A percentile compares a stretch with the other conserved stretches of the same genome.
Conservation (phyloP, 1,140 invertebrate genomes). For the Lethrus apterus region DNA sequence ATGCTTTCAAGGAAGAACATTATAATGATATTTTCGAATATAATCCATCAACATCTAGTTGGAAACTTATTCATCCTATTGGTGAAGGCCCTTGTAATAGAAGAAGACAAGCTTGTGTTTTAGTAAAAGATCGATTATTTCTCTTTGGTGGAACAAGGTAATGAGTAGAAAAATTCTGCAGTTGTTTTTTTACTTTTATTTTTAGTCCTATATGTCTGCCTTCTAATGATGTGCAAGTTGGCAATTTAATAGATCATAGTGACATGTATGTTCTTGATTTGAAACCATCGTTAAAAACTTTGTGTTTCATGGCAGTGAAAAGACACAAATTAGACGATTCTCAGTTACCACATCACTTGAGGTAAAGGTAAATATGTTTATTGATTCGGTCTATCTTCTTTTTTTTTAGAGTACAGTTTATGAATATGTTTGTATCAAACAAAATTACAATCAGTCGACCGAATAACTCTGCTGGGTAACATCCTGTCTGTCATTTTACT, state of each 20-base stretch:
- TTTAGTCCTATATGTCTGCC: constrained; percentile 13
- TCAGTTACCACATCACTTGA: constrained; percentile 53
- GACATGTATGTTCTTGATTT: constrained; percentile 72
- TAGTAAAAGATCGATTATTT: constrained; percentile 63
- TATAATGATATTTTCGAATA: constrained; percentile 77
- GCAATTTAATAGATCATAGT: constrained; percentile 60
- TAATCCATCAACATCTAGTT: constrained; percentile 51
- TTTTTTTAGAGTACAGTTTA: constrained; percentile 30
- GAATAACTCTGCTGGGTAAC: constrained; percentile 36
- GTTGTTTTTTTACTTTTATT: not conserved
- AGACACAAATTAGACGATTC: constrained; percentile 55
- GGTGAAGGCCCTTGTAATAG: constrained; percentile 59
- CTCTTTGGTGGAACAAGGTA: constrained; percentile 83
- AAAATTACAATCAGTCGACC: constrained; percentile 34
- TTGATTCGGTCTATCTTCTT: not conserved
- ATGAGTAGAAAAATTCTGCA: not conserved
- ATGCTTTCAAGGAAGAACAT: constrained; percentile 64
- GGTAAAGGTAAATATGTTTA: constrained; percentile 38
- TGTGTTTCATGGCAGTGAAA: constrained; percentile 56
- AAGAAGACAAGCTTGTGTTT: constrained; percentile 70
- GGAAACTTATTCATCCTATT: constrained; percentile 53
- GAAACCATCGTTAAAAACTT: constrained; percentile 60
- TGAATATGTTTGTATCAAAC: constrained; percentile 36
- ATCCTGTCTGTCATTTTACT: no score
- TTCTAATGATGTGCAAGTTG: not conserved